Conservation (phyloP, 2,113 vertebrate genomes). For the Notothenia coriiceps region DNA sequence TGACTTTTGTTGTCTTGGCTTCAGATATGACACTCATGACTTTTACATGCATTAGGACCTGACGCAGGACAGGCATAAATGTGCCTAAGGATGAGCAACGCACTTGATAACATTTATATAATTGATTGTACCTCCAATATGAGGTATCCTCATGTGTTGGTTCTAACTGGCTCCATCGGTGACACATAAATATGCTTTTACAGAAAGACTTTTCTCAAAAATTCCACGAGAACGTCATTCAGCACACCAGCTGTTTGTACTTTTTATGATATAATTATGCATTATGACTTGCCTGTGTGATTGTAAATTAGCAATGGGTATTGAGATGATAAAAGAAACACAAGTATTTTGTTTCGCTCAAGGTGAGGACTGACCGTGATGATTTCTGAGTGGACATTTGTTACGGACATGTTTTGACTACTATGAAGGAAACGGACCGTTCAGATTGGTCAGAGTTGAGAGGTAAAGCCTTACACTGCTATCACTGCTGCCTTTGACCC, state of each 20-base stretch:
- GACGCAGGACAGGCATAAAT: constrained; percentile 9
- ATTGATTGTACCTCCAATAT: constrained; percentile 44
- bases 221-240: neutral
- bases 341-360: neutral
- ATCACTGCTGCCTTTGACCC: constrained; percentile 76
- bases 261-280: constrained; percentile 43
- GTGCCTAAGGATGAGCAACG: constrained; percentile 50
- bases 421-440: neutral
- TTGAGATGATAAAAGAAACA: neutral
- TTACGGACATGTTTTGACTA: constrained; percentile 9
- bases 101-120: constrained; percentile 18
- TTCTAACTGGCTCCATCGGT: constrained; percentile 19
- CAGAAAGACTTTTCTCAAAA: constrained; percentile 34
- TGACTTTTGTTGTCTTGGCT: constrained; percentile 18
- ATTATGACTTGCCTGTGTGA: constrained; percentile 40
- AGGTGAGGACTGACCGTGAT: neutral
- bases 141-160: neutral
- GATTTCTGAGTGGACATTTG: constrained; percentile 1
- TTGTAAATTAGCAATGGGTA: neutral
- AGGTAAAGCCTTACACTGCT: constrained; percentile 72
- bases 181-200: constrained; percentile 45
- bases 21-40: constrained; percentile 10
- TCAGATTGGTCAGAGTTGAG: constrained; percentile 10
- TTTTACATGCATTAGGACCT: constrained; percentile 4
- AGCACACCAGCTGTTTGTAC: constrained; percentile 47